Evolutionary conservation across 1,140 invertebrate genomes (phyloP), one percentile per base, ranked within the genome.

Genomic region (Cherax destructor): DNA sequence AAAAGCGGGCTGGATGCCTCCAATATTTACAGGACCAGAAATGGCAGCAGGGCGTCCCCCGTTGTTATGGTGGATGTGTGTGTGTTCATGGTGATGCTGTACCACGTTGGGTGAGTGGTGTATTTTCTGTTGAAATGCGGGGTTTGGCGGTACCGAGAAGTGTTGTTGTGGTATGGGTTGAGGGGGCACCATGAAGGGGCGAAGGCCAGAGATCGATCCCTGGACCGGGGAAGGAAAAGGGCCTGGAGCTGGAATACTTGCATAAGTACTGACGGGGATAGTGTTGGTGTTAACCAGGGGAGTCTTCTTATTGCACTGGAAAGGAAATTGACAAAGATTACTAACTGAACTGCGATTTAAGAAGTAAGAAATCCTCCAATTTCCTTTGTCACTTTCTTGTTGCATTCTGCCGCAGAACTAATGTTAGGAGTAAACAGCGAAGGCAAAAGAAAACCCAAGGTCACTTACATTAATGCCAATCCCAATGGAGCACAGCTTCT

Each of bases 1-100:
- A 65, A 61, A 69, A 76, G 78, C 72, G 61, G 86, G 83, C 74
- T 69, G 74, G 85, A 80, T 88, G 41, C 69, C 89, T 18, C 61
- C 61, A n/a, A 18, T 9, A 13, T 56, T 65, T 65, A 65, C 61
- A 18, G 61, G 18, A 65, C 16, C 21, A 21, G 61, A 21, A 21
- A 16, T 65, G 18, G 18, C 61, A 65, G 13, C 18, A 65, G 61
- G 61, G 18, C 61, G 61, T 56, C 52, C 52, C 13, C 9, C 52
- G 52, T 13, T 13, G 52, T 10, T 56, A 18, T 21, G 61, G 21
- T 65, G 61, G 18, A 65, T 21, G 61, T 65, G 61, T 18, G 61
- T 65, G 61, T 65, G 61, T 18, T 11, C 13, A 18, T 65, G 61
- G 18, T 65, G 52, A 56, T 56, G 52, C 13, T 56, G 9, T 1